Conservation (phyloP, 1,140 invertebrate species). For the Riptortus pedestris region DNA sequence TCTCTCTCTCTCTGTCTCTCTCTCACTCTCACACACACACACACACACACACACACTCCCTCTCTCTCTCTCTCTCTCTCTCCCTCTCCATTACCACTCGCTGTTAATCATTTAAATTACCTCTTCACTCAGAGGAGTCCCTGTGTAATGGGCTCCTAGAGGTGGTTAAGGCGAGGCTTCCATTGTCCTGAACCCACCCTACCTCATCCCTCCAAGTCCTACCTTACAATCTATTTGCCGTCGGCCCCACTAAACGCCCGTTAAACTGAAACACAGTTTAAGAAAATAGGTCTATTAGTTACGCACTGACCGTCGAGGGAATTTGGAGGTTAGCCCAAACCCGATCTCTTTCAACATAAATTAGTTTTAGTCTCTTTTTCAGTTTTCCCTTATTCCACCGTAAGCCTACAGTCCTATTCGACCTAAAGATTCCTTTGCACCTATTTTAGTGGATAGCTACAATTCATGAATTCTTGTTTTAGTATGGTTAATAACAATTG, state of each 20-base stretch:
- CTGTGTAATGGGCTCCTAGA: background rate
- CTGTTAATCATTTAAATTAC: slow-evolving; percentile 18
- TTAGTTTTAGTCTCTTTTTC: background rate
- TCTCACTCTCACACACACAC: background rate
- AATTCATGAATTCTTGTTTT: no score
- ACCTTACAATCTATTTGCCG: background rate
- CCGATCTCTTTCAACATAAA: background rate
- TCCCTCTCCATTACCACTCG: background rate
- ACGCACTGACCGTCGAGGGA: background rate
- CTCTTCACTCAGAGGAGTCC: background rate
- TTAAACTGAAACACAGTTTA: slow-evolving; percentile 1
- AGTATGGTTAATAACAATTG: no score
- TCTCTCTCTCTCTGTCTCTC: slow-evolving; percentile 2
- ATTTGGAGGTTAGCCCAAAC: background rate
- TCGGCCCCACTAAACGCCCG: background rate
- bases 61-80: background rate
- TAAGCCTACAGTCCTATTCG: background rate
- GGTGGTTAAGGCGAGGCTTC: no score
- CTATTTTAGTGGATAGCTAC: background rate
- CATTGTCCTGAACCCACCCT: no score
- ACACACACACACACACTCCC: background rate
- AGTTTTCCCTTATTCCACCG: background rate
- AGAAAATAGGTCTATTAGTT: slow-evolving; percentile 3
- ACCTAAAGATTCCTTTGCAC: background rate
- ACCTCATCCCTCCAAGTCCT: background rate